These are phyloP conservation scores for human (Homo sapiens) DNA, from an alignment of 2,113 vertebrate genomes.

Conservation along the genomic window DNA sequence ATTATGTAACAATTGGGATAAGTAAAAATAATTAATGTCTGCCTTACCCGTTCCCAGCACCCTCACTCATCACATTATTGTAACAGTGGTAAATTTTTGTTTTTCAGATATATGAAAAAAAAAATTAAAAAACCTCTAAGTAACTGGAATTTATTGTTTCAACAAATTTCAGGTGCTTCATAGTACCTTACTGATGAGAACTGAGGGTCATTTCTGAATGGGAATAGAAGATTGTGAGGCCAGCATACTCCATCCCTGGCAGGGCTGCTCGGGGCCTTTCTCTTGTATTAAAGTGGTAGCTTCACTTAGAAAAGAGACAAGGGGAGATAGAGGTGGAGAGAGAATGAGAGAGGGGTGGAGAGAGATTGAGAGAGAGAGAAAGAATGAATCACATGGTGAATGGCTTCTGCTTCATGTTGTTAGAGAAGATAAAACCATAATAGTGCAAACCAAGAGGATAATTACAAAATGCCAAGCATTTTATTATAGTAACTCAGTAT, in stretches of 20 bases:
- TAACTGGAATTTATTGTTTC: background rate
- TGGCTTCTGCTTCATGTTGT: background rate
- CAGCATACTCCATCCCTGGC: background rate
- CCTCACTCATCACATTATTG: background rate
- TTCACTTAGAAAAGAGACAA: background rate
- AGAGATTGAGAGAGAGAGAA: too few species aligned
- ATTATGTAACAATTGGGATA: background rate
- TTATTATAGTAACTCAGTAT: background rate
- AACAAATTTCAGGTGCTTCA: background rate
- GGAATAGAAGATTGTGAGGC: background rate
- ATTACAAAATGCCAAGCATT: background rate
- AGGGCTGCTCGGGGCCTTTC: background rate
- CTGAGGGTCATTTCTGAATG: background rate
- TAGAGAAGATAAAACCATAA: background rate
- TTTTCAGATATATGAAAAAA: background rate
- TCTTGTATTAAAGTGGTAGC: background rate
- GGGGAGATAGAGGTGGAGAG: background rate
- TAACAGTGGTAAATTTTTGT: background rate
- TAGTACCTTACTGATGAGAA: background rate
- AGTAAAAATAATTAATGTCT: background rate
- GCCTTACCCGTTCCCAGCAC: background rate
- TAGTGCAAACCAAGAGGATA: background rate
- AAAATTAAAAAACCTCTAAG: background rate
- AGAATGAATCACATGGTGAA: background rate
- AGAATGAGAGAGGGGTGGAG: too few species aligned